Evolutionary conservation across 2,113 vertebrate genomes (phyloP).

Genomic region (Lepisosteus osseus): DNA sequence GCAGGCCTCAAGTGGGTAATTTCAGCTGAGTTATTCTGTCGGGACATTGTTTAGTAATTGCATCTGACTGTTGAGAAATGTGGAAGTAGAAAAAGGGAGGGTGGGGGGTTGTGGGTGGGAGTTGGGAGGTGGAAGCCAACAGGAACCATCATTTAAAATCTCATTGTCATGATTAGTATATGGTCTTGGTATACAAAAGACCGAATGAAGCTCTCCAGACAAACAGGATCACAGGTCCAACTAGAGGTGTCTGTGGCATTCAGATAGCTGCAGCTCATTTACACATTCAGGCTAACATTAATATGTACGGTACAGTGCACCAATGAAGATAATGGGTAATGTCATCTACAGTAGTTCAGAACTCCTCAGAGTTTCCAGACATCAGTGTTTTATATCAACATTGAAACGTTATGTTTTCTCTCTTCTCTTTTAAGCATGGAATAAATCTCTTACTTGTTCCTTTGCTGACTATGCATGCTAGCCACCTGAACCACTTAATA

Average conservation of each 20-base stretch:
- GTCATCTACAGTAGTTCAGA: too few relatives aligned
- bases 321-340: too few relatives aligned
- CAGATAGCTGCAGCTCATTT: not conserved
- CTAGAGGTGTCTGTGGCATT: slow-evolving; percentile 4
- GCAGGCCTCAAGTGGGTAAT: slow-evolving; percentile 21
- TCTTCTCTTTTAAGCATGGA: too few relatives aligned
- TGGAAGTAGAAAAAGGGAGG: not conserved
- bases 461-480: too few relatives aligned
- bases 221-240: not conserved
- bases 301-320: too few relatives aligned
- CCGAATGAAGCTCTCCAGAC: slow-evolving; percentile 30
- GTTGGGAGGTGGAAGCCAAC: slow-evolving; percentile 35
- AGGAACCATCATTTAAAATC: slow-evolving; percentile 28
- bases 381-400: too few relatives aligned
- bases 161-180: slow-evolving; percentile 46
- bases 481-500: too few relatives aligned
- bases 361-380: too few relatives aligned
- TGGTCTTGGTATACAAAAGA: slow-evolving; percentile 28
- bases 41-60: slow-evolving; percentile 17
- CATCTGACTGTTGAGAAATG: slow-evolving; percentile 3
- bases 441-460: too few relatives aligned
- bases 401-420: too few relatives aligned
- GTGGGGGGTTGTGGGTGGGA: slow-evolving; percentile 9
- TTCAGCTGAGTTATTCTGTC: slow-evolving; percentile 15
- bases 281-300: not conserved